phyloP scores from a whole-genome alignment of 1,140 invertebrate species.

The Trissolcus basalis region DNA sequence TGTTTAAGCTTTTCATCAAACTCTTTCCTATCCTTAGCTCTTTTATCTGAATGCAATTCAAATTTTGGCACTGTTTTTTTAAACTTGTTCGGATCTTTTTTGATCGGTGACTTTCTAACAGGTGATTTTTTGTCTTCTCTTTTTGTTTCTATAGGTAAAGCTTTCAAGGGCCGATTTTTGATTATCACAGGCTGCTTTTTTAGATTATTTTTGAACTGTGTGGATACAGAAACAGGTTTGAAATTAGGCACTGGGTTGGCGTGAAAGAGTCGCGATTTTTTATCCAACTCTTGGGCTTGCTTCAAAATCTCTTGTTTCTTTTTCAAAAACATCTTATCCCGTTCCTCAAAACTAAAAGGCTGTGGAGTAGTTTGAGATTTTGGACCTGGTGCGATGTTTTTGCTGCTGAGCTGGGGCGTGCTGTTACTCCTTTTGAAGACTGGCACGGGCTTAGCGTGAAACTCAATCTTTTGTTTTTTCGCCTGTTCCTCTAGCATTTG shows the following conservation, averaged over 20 bases:
- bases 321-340: slow-evolving; percentile 71
- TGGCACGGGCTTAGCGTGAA: slow-evolving; percentile 74
- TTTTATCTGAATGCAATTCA: slow-evolving; percentile 69
- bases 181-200: slow-evolving; percentile 21
- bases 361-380: slow-evolving; percentile 42
- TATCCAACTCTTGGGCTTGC: slow-evolving; percentile 72
- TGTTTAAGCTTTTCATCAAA: slow-evolving; percentile 70
- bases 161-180: slow-evolving; percentile 49
- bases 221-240: slow-evolving; percentile 62
- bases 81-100: slow-evolving; percentile 46
- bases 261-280: slow-evolving; percentile 72
- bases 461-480: slow-evolving; percentile 66
- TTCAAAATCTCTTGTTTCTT: slow-evolving; percentile 77
- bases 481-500: slow-evolving; percentile 64
- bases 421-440: slow-evolving; percentile 42
- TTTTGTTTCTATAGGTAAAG: slow-evolving; percentile 32
- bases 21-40: slow-evolving; percentile 65
- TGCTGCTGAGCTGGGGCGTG: slow-evolving; percentile 18
- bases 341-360: slow-evolving; percentile 78
- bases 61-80: slow-evolving; percentile 49
- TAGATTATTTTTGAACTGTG: slow-evolving; percentile 41
- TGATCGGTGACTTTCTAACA: neutral
- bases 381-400: slow-evolving; percentile 10
- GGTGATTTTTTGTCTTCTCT: slow-evolving; percentile 24
- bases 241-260: slow-evolving; percentile 75